Evolutionary conservation across 2,113 vertebrate species (phyloP).

Genomic region (Peromyscus maniculatus): DNA sequence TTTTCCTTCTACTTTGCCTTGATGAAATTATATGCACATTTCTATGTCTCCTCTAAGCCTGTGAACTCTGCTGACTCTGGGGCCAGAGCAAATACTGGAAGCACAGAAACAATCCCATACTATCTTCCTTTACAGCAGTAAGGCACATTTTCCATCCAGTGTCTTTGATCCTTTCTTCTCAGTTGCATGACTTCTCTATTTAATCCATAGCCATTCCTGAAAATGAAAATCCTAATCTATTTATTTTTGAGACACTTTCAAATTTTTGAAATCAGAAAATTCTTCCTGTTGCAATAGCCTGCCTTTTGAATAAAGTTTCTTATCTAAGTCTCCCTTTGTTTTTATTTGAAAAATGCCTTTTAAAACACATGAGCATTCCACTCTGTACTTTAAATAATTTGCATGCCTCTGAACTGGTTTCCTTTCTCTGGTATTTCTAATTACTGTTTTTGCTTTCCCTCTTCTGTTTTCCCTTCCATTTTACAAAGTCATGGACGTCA

Average conservation of each 20-base stretch:
- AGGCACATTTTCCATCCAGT: background rate
- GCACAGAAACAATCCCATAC: background rate
- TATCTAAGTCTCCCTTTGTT: slow-evolving; percentile 27
- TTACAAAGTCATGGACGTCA: slow-evolving; percentile 50
- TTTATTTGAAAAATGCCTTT: slow-evolving; percentile 16
- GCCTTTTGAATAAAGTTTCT: slow-evolving; percentile 24
- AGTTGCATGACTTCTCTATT: background rate
- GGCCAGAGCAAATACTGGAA: background rate
- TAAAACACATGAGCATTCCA: slow-evolving; percentile 19
- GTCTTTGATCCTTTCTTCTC: background rate
- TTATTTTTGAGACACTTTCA: slow-evolving; percentile 34
- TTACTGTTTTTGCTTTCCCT: background rate
- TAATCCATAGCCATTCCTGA: background rate
- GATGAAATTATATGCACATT: background rate
- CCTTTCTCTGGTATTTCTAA: background rate
- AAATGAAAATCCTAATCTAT: background rate
- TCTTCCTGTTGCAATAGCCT: background rate
- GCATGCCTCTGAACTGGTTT: slow-evolving; percentile 18
- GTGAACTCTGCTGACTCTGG: background rate
- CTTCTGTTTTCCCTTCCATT: slow-evolving; percentile 5
- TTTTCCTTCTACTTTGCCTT: slow-evolving; percentile 31
- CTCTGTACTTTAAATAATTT: slow-evolving; percentile 20
- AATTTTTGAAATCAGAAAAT: background rate
- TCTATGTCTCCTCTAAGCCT: background rate
- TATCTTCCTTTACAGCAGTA: background rate